A percentile compares a stretch with the other conserved stretches of the same genome.
Evolutionary conservation across 2,113 vertebrate species (phyloP).

Genomic region (Rhagologus leucostigma): DNA sequence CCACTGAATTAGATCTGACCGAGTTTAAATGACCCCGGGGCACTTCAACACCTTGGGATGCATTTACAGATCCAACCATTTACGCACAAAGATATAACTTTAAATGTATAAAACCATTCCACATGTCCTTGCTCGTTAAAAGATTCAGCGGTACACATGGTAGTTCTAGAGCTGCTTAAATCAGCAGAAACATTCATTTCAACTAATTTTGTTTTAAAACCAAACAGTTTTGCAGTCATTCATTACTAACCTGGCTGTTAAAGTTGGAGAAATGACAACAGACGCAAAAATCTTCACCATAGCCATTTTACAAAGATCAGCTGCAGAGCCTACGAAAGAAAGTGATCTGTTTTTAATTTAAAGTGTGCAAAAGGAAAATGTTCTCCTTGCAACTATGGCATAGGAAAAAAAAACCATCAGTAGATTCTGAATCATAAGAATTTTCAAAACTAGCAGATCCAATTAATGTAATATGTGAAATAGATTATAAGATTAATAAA

Average conservation of each 20-base stretch:
- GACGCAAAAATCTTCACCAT: constrained; percentile 85
- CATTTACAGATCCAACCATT: not conserved
- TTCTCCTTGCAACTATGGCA: not conserved
- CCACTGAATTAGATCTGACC: not conserved
- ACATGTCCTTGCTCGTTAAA: not conserved
- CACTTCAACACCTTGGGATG: not conserved
- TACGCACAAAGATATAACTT: not conserved
- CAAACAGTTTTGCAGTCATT: not conserved
- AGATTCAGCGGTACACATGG: not conserved
- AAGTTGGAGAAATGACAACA: constrained; percentile 69
- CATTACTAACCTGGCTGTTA: constrained; percentile 83
- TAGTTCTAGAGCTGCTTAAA: not conserved
- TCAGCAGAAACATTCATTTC: not conserved
- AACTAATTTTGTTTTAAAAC: not conserved
- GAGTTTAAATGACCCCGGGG: not conserved
- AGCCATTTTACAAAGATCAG: constrained; percentile 93
- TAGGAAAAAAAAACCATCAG: not conserved
- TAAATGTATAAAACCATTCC: not conserved
- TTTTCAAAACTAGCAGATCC: not conserved
- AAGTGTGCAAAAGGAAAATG: not conserved
- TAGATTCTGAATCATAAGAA: not conserved
- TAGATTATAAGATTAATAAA: not conserved
- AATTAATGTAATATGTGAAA: not conserved
- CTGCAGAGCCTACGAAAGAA: constrained; percentile 80
- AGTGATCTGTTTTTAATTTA: not conserved